Evolutionary conservation across 2,888 invertebrate species (phyloP).

Genomic region (Lycophotia porphyrea): DNA sequence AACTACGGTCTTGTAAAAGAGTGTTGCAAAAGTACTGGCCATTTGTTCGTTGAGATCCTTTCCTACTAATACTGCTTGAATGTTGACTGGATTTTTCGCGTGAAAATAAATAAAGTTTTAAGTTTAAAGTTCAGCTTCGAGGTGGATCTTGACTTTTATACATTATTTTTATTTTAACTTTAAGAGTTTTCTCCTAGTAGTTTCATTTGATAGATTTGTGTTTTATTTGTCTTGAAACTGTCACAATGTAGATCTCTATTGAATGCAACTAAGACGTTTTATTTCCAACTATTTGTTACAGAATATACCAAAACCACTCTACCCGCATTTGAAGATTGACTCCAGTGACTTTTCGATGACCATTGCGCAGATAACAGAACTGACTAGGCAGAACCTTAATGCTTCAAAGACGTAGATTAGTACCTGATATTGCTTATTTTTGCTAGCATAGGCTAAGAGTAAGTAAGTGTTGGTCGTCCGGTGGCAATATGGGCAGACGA

Average conservation of each 20-base stretch:
- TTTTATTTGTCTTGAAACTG: background rate
- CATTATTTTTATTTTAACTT: constrained; percentile 37
- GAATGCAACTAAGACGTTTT: background rate
- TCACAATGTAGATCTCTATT: background rate
- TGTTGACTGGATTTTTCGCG: constrained; percentile 55
- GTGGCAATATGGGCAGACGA: too few relatives aligned
- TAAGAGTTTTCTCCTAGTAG: background rate
- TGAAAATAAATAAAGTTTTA: constrained; percentile 50
- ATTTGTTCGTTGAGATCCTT: constrained; percentile 75
- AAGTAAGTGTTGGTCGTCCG: too few relatives aligned
- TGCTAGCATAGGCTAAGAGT: background rate
- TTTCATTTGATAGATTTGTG: constrained; percentile 17
- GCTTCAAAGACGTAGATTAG: background rate
- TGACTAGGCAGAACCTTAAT: background rate
- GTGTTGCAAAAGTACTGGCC: constrained; percentile 62
- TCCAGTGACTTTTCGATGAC: background rate
- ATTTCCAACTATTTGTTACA: background rate
- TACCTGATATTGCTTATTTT: background rate
- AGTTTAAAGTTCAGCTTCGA: constrained; percentile 44
- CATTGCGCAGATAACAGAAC: too few relatives aligned
- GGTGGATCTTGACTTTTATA: constrained; percentile 31
- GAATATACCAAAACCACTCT: background rate
- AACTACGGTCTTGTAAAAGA: constrained; percentile 72
- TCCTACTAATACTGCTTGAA: constrained; percentile 61
- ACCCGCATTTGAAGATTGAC: background rate